A percentile compares a stretch with the other conserved stretches of the same genome.
Conservation (phyloP, 2,113 vertebrate species). For the Brachirus orientalis region DNA sequence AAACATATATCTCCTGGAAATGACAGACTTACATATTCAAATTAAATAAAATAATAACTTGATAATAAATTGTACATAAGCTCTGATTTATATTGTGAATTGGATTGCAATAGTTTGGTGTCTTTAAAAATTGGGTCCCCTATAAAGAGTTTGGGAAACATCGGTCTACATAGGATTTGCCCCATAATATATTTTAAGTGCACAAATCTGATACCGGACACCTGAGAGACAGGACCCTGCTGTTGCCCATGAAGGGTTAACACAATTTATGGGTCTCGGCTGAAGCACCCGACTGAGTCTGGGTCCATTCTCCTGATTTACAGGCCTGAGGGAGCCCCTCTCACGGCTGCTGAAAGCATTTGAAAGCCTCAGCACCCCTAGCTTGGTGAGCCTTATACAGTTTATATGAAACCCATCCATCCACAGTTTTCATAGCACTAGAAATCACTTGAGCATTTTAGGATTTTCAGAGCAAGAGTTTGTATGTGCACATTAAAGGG, state of each 20-base stretch:
- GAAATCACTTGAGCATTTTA: constrained; percentile 36
- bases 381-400: constrained; percentile 72
- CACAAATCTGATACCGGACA: constrained; percentile 74
- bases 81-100: no score
- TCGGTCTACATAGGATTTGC: not conserved
- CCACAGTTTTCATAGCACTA: constrained; percentile 57
- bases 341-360: constrained; percentile 83
- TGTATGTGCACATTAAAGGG: constrained; percentile 22
- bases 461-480: constrained; percentile 5
- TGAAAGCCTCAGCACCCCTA: constrained; percentile 68
- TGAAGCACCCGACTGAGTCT: constrained; percentile 74
- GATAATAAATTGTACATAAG: no score
- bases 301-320: constrained; percentile 84
- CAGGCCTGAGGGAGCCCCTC: constrained; percentile 70
- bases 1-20: no score
- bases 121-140: no score
- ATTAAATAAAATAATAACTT: no score
- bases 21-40: no score
- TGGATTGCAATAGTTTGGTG: no score
- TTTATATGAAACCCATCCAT: constrained; percentile 74
- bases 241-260: constrained; percentile 79
- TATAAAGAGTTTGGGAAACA: no score
- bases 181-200: constrained; percentile 27
- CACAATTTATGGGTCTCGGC: constrained; percentile 81
- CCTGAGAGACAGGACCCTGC: constrained; percentile 72